phyloP scores from a whole-genome alignment of 2,797 vertebrate genomes.

The Anas bahamensis region DNA sequence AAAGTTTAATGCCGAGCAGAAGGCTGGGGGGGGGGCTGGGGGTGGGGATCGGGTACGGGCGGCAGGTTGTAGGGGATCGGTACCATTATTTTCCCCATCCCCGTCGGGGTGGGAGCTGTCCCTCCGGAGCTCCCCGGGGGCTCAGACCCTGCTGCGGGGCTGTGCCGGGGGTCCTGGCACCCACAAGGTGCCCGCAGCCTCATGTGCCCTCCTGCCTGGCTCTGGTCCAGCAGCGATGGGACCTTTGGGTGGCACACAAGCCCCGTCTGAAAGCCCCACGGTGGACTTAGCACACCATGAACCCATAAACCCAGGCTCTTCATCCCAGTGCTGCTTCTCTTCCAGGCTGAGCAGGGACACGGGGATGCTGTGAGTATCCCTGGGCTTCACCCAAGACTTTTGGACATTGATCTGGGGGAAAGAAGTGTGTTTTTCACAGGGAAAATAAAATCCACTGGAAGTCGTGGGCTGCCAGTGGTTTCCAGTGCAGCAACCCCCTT shows the following conservation, averaged over 20 bases:
- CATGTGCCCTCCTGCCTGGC: too few relatives aligned
- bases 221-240: too few relatives aligned
- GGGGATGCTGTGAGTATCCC: neutral
- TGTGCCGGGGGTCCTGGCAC: neutral
- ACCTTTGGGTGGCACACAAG: neutral
- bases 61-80: rapidly evolving
- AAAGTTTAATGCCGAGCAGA: neutral
- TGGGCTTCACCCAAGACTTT: rapidly evolving
- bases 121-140: neutral
- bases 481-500: neutral
- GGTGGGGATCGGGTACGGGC: neutral
- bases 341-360: rapidly evolving
- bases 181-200: neutral
- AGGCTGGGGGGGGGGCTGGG: neutral
- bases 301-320: neutral
- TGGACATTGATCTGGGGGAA: neutral
- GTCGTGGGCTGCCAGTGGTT: neutral
- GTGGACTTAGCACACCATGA: rapidly evolving
- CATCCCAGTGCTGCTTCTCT: neutral
- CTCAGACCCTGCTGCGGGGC: neutral
- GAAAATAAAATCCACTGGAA: neutral
- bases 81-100: neutral
- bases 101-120: rapidly evolving
- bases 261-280: too few relatives aligned
- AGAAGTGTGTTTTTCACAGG: rapidly evolving